Base-by-base conservation (phyloP, 2,797 vertebrate species). In the Oophaga sylvatica region DNA sequence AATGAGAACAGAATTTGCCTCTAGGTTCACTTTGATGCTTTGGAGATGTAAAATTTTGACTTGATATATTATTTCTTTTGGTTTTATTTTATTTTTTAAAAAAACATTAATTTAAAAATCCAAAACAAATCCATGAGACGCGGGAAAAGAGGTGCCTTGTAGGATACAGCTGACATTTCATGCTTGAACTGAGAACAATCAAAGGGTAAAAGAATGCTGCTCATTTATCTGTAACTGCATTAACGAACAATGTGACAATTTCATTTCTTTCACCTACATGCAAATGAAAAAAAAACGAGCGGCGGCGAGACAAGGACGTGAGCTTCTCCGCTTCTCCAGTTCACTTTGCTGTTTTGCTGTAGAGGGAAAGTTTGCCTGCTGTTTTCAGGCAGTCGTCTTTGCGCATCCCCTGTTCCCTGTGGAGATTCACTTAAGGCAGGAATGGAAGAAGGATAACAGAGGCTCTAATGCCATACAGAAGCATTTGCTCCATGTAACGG, bases 91-190 rank as follows among this genome's bases (percentile, higher is more conserved):
- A 1, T 22, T 56, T 56, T 73, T 48, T 75, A n/a, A n/a, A 41
- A 41, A 35, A 35, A 29, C n/a, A 15, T 81, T 87, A 65, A 77
- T 82, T 82, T 82, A 41, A 86, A 86, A 82, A 68, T 87, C 19
- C 31, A 65, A 87, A 82, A 77, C 70, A 87, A 81, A 82, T 76
- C 70, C 8, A n/a, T 71, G 9, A 57, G 20, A 57, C 7, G 65
- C 53, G 70, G 41, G 35, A 87, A 53, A 77, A 81, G 48, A 16
- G 15, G 13, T 17, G 31, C 29, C 60, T 35, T 57, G 86, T 57
- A 57, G 71, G 56, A 87, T 48, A 45, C 20, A 22, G 59, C 31
- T 83, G 80, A 87, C 86, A 87, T 87, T 87, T 87, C 62, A 83
- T 77, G 86, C 80, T 83, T 78, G 70, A 68, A 68, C 76, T 68